Evolutionary conservation across 2,888 invertebrate species (phyloP).

Genomic region (Eulithis prunata): DNA sequence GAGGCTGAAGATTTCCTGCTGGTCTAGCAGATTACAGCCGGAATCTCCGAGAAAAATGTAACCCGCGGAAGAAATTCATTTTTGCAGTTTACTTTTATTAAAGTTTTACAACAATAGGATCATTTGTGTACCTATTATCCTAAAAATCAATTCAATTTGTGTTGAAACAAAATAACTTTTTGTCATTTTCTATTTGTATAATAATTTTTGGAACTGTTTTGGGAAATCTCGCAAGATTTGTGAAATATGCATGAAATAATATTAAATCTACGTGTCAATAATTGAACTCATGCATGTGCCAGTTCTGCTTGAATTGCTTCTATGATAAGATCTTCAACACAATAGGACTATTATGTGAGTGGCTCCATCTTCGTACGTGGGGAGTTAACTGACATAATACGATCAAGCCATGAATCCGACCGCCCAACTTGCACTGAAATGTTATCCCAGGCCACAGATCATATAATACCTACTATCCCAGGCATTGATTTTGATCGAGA

Average conservation of each 20-base stretch:
- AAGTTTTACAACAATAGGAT: slow-evolving; percentile 45
- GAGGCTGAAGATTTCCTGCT: slow-evolving; percentile 79
- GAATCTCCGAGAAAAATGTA: slow-evolving; percentile 72
- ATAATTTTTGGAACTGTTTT: too few species aligned
- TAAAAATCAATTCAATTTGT: neutral
- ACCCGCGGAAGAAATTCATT: slow-evolving; percentile 62
- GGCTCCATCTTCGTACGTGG: slow-evolving; percentile 61
- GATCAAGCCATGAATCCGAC: slow-evolving; percentile 60
- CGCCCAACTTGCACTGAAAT: slow-evolving; percentile 64
- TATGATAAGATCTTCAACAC: slow-evolving; percentile 69
- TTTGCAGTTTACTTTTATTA: slow-evolving; percentile 61
- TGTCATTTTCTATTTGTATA: too few species aligned
- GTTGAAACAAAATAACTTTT: too few species aligned
- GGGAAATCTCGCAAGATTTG: too few species aligned
- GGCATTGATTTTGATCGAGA: slow-evolving; percentile 61
- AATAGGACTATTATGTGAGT: slow-evolving; percentile 71
- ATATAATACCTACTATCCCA: slow-evolving; percentile 42
- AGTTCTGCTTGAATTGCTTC: slow-evolving; percentile 56
- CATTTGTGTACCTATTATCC: neutral
- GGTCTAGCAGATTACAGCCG: slow-evolving; percentile 74
- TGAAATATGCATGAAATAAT: neutral
- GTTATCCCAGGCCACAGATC: slow-evolving; percentile 52
- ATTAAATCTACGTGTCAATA: slow-evolving; percentile 12
- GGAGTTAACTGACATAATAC: slow-evolving; percentile 58
- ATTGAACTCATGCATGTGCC: slow-evolving; percentile 59